Conservation (phyloP, 1,140 invertebrate genomes). For the Pectinophora gossypiella region DNA sequence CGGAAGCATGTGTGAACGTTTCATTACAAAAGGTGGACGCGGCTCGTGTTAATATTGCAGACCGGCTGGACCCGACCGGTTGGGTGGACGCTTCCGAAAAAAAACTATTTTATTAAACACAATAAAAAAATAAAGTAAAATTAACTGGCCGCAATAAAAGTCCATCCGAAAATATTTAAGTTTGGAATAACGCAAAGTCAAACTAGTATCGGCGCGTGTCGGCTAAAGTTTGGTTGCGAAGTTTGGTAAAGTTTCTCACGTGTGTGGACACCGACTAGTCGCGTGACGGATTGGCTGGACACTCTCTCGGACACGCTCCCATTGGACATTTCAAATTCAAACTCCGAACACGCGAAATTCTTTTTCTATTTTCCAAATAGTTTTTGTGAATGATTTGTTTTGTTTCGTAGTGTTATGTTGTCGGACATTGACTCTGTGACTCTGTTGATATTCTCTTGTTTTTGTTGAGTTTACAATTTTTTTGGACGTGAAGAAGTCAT, state of each 20-base stretch:
- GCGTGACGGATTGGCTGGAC: conserved; percentile 48
- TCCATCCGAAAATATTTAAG: conserved; percentile 20
- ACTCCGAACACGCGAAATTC: conserved; percentile 3
- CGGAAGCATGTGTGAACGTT: conserved; percentile 74
- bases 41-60: conserved; percentile 70
- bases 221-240: conserved; percentile 46
- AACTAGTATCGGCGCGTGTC: conserved; percentile 45
- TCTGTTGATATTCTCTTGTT: conserved; percentile 61
- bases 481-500: conserved; percentile 18
- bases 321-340: conserved; percentile 4
- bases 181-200: conserved; percentile 28
- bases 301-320: conserved; percentile 22
- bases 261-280: conserved; percentile 39
- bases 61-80: conserved; percentile 67
- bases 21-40: conserved; percentile 73
- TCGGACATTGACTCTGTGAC: conserved; percentile 57
- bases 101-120: conserved; percentile 24
- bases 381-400: conserved; percentile 35
- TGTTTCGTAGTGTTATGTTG: conserved; percentile 39
- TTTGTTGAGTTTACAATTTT: conserved; percentile 35
- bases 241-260: conserved; percentile 53
- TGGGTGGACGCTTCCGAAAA: conserved; percentile 57
- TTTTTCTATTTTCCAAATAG: conserved; percentile 17
- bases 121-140: conserved; percentile 31
- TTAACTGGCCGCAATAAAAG: conserved; percentile 13